phyloP scores from a whole-genome alignment of 2,113 vertebrate genomes.

The Pteropus alecto region DNA sequence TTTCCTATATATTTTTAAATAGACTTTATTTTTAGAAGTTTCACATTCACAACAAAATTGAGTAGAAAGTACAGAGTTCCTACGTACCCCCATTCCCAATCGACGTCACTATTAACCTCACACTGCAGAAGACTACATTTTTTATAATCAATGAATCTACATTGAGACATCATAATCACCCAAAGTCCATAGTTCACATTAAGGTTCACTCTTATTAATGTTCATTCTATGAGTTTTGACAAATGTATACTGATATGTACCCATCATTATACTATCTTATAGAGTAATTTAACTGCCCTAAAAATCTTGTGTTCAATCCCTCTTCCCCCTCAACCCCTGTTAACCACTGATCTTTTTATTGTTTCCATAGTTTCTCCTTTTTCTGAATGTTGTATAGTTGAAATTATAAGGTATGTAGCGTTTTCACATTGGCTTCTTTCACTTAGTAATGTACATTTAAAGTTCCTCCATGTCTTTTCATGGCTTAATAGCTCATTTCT shows the following conservation, averaged over 20 bases:
- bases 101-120: not conserved
- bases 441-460: not conserved
- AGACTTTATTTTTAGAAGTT: not conserved
- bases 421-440: not conserved
- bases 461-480: not conserved
- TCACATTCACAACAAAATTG: not conserved
- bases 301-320: not conserved
- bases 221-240: not conserved
- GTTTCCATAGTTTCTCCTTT: not conserved
- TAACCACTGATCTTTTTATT: not conserved
- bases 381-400: not conserved
- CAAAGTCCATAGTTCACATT: not conserved
- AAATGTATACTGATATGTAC: not conserved
- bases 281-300: not conserved
- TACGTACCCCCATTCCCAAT: rapidly evolving
- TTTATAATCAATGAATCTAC: not conserved
- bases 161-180: not conserved
- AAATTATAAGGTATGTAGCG: not conserved
- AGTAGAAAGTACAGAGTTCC: not conserved
- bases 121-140: not conserved
- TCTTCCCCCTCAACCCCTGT: not conserved
- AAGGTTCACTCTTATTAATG: not conserved
- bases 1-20: not conserved
- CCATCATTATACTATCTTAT: not conserved
- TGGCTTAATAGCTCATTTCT: not conserved